Evolutionary conservation across 2,888 invertebrate genomes (phyloP).

Genomic region (Spodoptera littoralis): DNA sequence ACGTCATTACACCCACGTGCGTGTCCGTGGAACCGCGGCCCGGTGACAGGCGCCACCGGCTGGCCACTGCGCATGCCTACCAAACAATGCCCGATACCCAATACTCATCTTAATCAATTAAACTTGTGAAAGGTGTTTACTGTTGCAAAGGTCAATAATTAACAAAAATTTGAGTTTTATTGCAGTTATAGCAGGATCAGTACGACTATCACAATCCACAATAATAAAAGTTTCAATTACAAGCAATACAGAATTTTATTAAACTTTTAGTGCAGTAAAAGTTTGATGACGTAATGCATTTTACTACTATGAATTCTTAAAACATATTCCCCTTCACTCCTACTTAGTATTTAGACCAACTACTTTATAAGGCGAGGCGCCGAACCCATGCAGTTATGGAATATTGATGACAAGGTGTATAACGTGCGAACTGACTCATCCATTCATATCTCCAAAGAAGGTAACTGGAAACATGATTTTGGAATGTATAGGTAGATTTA

Average conservation of each 20-base stretch:
- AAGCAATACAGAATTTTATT: constrained; percentile 15
- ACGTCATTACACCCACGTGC: constrained; percentile 71
- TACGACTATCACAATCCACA: constrained; percentile 1
- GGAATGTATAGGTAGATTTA: constrained; percentile 65
- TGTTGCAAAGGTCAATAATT: too few species aligned
- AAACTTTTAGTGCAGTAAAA: constrained; percentile 14
- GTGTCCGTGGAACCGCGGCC: constrained; percentile 45
- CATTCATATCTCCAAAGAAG: constrained; percentile 71
- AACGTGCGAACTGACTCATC: constrained; percentile 61
- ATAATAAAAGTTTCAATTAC: constrained; percentile 18
- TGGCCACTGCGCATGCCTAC: constrained; percentile 3
- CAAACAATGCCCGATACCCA: constrained; percentile 3
- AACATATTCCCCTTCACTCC: constrained; percentile 33
- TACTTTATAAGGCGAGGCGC: constrained; percentile 35
- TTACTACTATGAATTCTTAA: constrained; percentile 7
- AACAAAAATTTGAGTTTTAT: too few species aligned
- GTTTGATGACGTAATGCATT: constrained; percentile 7
- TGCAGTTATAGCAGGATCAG: too few species aligned
- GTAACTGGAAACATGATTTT: constrained; percentile 64
- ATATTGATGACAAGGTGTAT: constrained; percentile 49
- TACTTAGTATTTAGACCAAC: constrained; percentile 33
- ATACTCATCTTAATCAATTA: not conserved
- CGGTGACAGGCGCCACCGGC: constrained; percentile 53
- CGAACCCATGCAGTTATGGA: constrained; percentile 46
- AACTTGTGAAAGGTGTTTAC: too few species aligned